A percentile compares a stretch with the other conserved stretches of the same genome.
phyloP scores from a whole-genome alignment of 2,888 invertebrate species.

The Hanleya hanleyi region DNA sequence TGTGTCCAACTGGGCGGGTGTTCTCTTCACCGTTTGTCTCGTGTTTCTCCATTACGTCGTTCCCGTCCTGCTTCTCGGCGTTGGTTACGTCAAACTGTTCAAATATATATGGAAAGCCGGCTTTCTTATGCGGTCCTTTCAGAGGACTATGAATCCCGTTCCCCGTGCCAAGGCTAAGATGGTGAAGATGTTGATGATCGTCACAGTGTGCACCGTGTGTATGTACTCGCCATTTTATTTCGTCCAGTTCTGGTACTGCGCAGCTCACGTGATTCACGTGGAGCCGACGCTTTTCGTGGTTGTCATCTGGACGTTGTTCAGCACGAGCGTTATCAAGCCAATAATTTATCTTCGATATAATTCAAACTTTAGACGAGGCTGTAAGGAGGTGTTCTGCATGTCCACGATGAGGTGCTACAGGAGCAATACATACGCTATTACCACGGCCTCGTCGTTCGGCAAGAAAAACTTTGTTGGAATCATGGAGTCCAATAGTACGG shows the following conservation, averaged over 20 bases:
- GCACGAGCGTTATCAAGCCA: slow-evolving; percentile 57
- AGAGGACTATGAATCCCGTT: slow-evolving; percentile 63
- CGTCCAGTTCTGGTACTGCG: slow-evolving; percentile 48
- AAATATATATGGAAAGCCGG: slow-evolving; percentile 60
- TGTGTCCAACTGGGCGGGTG: slow-evolving; percentile 38
- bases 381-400: slow-evolving; percentile 70
- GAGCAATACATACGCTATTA: slow-evolving; percentile 67
- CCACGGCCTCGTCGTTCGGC: slow-evolving; percentile 62
- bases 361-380: slow-evolving; percentile 70
- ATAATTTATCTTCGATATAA: slow-evolving; percentile 65
- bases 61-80: slow-evolving; percentile 46
- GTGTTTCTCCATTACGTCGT: slow-evolving; percentile 47
- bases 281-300: slow-evolving; percentile 46
- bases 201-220: slow-evolving; percentile 42
- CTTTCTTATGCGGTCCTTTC: slow-evolving; percentile 44
- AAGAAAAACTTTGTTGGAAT: slow-evolving; percentile 68
- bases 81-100: slow-evolving; percentile 56
- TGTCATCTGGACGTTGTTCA: slow-evolving; percentile 44
- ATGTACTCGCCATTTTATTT: slow-evolving; percentile 50
- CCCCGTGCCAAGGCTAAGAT: slow-evolving; percentile 69
- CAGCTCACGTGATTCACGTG: slow-evolving; percentile 21
- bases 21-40: slow-evolving; percentile 46
- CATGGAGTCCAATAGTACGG: slow-evolving; percentile 41
- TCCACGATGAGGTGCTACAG: slow-evolving; percentile 68
- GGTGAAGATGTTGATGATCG: slow-evolving; percentile 67